Evolutionary conservation across 2,888 invertebrate genomes (phyloP).

Genomic region (Andrena marginata): DNA sequence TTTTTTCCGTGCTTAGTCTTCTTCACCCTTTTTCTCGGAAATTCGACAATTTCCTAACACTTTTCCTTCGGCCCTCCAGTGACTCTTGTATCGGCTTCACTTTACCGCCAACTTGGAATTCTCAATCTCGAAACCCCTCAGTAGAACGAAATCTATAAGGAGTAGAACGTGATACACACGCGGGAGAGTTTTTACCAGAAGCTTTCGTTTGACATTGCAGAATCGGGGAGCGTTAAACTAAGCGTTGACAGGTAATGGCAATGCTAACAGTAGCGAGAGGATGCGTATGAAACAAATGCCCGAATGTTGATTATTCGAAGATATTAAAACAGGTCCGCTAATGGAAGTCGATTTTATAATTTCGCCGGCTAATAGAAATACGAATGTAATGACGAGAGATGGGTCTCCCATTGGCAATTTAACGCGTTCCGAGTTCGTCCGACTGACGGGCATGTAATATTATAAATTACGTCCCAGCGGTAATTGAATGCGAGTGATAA

Average conservation of each 20-base stretch:
- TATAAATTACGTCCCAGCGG: slow-evolving; percentile 36
- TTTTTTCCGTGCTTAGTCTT: not conserved
- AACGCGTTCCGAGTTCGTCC: slow-evolving; percentile 8
- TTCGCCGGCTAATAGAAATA: not conserved
- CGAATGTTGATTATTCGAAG: not conserved
- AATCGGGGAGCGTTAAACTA: too few relatives aligned
- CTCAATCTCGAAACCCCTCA: not conserved
- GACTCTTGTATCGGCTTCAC: slow-evolving; percentile 1
- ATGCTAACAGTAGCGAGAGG: too few relatives aligned
- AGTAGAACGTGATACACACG: not conserved
- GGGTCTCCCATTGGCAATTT: slow-evolving; percentile 12
- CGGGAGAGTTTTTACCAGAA: not conserved
- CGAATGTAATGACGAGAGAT: not conserved
- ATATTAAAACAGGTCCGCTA: not conserved
- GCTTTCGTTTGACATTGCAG: too few relatives aligned
- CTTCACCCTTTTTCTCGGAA: not conserved
- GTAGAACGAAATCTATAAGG: slow-evolving; percentile 5
- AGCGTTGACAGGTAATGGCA: too few relatives aligned
- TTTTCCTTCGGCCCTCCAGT: not conserved
- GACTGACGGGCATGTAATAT: slow-evolving; percentile 8
- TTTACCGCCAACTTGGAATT: slow-evolving; percentile 25
- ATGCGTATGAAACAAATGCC: too few relatives aligned
- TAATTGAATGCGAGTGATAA: slow-evolving; percentile 56
- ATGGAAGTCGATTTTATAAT: not conserved
- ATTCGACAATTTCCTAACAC: slow-evolving; percentile 10